Evolutionary conservation across 2,113 vertebrate genomes (phyloP), one percentile per base, ranked within the genome.

Genomic region (Nycticryphes semicollaris): DNA sequence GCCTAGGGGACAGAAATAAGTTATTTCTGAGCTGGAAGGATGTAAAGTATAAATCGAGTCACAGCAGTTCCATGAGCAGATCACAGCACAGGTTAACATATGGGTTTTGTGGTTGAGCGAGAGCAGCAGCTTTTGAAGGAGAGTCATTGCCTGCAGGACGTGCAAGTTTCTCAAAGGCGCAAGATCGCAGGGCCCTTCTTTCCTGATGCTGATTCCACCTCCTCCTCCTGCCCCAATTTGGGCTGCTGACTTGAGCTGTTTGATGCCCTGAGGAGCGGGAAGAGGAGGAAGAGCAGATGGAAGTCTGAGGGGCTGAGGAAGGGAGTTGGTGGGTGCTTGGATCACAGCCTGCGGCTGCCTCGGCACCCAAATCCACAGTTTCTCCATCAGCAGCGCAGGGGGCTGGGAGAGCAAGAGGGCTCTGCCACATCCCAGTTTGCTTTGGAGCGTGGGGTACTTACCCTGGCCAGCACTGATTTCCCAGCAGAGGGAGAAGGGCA

Each of bases 61-160:
- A 2, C 6, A 28, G 51, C 45, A 51, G 14, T 39, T 41, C 57
- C 41, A 2, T 2, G 28, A 62, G 41, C 72, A 59, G 68, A 45
- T 84, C 48, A 1, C 27, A 35, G 83, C 35, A 21, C 28, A 54
- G 64, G 51, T 50, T 63, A 62, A 33, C 19, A 1, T 39, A 7
- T 0, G 2, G 47, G 28, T 35, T 60, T 48, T 53, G 70, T 35
- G 72, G 51, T 69, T 45, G 47, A 45, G 66, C 0, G 1, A 25
- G 35, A 20, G 83, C 67, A 90, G 90, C 62, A 23, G 4, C 2
- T 0, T 25, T 50, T 28, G 12, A 67, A 89, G 76, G 10, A 67
- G 59, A 3, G 2, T 56, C 7, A 0, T 33, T 86, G 45, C 20
- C 12, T 33, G 10, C n/a, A 64, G 41, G 48, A 73, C 0, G 0